Conservation (phyloP, 2,113 vertebrate genomes). For the Lethenteron camtschaticum region DNA sequence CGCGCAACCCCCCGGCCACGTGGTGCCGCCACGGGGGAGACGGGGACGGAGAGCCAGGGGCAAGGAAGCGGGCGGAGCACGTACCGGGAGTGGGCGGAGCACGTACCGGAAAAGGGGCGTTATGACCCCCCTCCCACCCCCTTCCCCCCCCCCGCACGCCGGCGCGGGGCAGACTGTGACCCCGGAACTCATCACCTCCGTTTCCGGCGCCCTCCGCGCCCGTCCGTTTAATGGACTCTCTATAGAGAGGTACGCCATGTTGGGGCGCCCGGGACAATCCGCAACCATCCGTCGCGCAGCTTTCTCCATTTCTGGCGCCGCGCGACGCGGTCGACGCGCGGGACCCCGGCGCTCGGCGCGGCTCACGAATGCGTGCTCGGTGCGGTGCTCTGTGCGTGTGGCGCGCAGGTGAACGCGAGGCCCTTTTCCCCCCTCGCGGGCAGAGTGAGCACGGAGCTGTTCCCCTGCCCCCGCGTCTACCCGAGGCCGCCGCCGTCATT, state of each 20-base stretch:
- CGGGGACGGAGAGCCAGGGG: too few relatives aligned
- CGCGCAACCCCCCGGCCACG: too few relatives aligned
- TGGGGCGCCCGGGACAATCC: neutral
- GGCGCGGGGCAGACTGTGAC: neutral
- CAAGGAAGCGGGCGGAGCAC: too few relatives aligned
- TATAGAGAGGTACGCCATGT: constrained; percentile 6
- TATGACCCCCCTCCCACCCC: too few relatives aligned
- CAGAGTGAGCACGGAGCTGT: neutral
- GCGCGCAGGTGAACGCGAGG: neutral
- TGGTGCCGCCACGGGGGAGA: too few relatives aligned
- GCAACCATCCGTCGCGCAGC: neutral
- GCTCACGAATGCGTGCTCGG: constrained; percentile 1
- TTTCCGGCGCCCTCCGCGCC: constrained; percentile 1
- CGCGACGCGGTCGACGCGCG: neutral
- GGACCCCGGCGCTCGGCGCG: neutral
- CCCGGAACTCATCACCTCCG: neutral
- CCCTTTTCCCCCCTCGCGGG: neutral
- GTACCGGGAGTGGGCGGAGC: too few relatives aligned
- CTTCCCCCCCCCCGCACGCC: too few relatives aligned
- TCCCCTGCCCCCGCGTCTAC: neutral
- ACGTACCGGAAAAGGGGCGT: too few relatives aligned
- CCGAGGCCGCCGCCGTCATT: neutral
- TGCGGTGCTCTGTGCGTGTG: neutral
- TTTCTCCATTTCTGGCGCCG: neutral
- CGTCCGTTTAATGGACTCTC: constrained; percentile 1